Conservation (phyloP, 2,797 vertebrate species). For the Pithecia hirsuta region DNA sequence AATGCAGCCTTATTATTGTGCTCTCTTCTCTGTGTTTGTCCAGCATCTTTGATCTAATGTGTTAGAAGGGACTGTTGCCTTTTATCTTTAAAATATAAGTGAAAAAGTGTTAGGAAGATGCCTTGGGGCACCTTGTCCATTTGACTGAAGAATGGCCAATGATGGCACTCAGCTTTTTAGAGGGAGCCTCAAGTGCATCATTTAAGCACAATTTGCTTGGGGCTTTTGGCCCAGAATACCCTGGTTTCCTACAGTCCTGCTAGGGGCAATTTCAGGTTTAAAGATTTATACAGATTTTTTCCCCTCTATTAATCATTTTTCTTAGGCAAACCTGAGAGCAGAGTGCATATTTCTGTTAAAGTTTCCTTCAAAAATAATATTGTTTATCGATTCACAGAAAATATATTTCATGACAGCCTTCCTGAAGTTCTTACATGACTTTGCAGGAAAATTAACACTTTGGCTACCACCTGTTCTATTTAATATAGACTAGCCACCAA, state of each 20-base stretch:
- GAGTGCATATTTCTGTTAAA: background rate
- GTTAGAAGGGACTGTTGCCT: constrained; percentile 55
- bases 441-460: background rate
- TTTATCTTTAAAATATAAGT: constrained; percentile 64
- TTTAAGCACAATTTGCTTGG: constrained; percentile 40
- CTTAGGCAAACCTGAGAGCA: background rate
- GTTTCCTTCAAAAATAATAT: constrained; percentile 51
- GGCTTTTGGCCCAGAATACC: constrained; percentile 5
- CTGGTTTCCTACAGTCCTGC: background rate
- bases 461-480: background rate
- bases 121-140: constrained; percentile 42
- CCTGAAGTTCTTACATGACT: background rate
- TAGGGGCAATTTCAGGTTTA: constrained; percentile 23
- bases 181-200: constrained; percentile 43
- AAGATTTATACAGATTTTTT: background rate
- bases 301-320: background rate
- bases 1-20: constrained; percentile 2
- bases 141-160: constrained; percentile 58
- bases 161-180: constrained; percentile 52
- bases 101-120: constrained; percentile 45
- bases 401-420: constrained; percentile 27
- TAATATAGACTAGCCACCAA: background rate
- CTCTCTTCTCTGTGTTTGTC: background rate
- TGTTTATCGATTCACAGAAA: constrained; percentile 46
- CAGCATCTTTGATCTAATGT: constrained; percentile 40